Base-by-base conservation (phyloP, 2,797 vertebrate genomes). In the Phaenicophaeus curvirostris region DNA sequence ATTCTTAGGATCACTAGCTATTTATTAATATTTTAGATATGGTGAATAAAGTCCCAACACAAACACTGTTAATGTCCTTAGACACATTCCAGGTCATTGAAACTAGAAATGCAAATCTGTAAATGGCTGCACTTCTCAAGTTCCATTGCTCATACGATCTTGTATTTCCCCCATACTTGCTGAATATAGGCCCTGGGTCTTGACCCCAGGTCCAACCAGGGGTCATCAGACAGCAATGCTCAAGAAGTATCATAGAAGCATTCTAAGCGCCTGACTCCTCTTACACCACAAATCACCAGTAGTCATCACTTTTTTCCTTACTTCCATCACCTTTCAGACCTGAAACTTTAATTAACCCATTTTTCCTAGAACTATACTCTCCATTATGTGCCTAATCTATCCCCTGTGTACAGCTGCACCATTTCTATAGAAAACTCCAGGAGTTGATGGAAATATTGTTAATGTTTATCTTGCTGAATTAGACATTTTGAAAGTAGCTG, bases 11-110 rank as follows among this genome's bases (percentile, higher is more conserved):
- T 62, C 11, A 25, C 58, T 84, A 80, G 4, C 7, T 65, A 62
- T 57, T 87, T 84, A 81, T 71, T 94, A 80, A 30, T 80, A 72
- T 62, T 89, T 94, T 54, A 81, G 59, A 27, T 54, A 66, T 83
- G 30, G 18, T 41, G 33, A 91, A 80, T 11, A 27, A 93, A 80
- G 33, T 62, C 65, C 58, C 39, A 55, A 28, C 46, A 58, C 46
- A 77, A 96, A 82, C 74, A 87, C 83, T 50, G n/a, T 5, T 18
- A 44, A 23, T 21, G 23, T 39, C 28, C 42, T 68, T 53, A 65
- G 35, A 83, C 62, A 27, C 7, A 48, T 41, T 87, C 80, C 50
- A 81, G 37, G 46, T 25, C 39, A 59, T 0, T 2, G 24, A 76
- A 93, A 66, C 39, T 62, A 67, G 41, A 72, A 82, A 28, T n/a